Evolutionary conservation across 2,888 invertebrate species (phyloP), one percentile per base, ranked within the genome.

Genomic region (Drosophila aldrichi): DNA sequence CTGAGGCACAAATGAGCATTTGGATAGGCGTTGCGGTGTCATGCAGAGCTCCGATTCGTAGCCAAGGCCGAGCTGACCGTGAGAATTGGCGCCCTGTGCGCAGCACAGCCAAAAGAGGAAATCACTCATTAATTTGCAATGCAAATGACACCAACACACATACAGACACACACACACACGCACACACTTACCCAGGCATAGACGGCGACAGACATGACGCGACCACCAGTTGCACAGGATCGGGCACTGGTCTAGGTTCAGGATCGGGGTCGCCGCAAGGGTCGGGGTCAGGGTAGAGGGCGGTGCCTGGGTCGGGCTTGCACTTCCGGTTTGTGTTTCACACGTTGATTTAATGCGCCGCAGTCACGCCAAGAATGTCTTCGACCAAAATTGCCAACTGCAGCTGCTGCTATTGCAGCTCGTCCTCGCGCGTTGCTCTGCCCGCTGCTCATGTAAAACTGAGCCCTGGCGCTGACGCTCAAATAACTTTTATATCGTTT

Each of bases 31-130:
- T 54, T 93, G 93, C 44, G 96, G 96, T 77, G 93, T 93, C 79
- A 94, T 92, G 74, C 95, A 94, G 93, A 96, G 95, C 90, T 97
- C 97, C 79, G 94, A 95, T 78, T 94, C 94, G 70, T 93, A 91
- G 70, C 95, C 96, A 88, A 96, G 94, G 74, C 96, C 96, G 72
- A 97, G 94, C 92, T 97, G 97, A 56, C 97, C 96, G 91, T 96
- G 96, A 74, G 96, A 96, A 93, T 97, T 97, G 66, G 97, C 96
- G 88, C 97, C 97, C 97, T 97, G 91, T 74, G 93, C 70, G 74
- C 57, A 70, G 64, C 41, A 68, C 71, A 81, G 34, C 74, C 83
- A 77, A 90, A 88, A 80, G 22, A 76, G 89, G 89, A 90, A 88
- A 77, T 90, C 61, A 43, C 79, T 88, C 84, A 87, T 90, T 87